Conservation (phyloP, 2,888 invertebrate genomes). For the Hyposoter dolosus region DNA sequence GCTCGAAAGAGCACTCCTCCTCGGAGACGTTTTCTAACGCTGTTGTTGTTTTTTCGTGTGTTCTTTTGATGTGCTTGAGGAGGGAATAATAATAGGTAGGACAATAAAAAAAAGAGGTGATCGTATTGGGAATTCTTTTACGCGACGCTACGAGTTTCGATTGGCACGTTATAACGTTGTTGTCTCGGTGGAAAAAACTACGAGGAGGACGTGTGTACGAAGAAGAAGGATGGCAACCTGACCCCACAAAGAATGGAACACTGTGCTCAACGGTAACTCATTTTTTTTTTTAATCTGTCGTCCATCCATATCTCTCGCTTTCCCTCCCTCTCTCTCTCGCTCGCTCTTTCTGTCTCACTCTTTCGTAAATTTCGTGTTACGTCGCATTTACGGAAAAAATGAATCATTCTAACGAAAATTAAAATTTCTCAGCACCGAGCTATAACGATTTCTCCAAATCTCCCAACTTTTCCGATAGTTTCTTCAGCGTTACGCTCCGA, state of each 20-base stretch:
- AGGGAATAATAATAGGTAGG: slow-evolving; percentile 27
- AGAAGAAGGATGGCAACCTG: slow-evolving; percentile 81
- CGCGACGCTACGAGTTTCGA: slow-evolving; percentile 50
- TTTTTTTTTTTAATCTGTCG: slow-evolving; percentile 52
- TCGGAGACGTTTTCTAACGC: slow-evolving; percentile 63
- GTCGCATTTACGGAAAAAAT: slow-evolving; percentile 54
- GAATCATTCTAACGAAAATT: slow-evolving; percentile 33
- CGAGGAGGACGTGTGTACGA: slow-evolving; percentile 53
- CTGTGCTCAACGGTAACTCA: slow-evolving; percentile 79
- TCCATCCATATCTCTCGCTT: slow-evolving; percentile 22
- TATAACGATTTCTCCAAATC: slow-evolving; percentile 21
- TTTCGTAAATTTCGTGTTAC: slow-evolving; percentile 38
- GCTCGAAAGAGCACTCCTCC: slow-evolving; percentile 69
- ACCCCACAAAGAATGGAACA: slow-evolving; percentile 82
- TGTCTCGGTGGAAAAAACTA: slow-evolving; percentile 71
- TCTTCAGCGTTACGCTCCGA: slow-evolving; percentile 29
- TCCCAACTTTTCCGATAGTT: slow-evolving; percentile 19
- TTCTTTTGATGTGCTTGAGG: background rate
- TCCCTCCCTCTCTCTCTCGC: slow-evolving; percentile 23
- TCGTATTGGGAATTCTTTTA: slow-evolving; percentile 32
- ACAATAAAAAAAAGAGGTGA: slow-evolving; percentile 25
- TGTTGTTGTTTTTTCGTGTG: slow-evolving; percentile 51
- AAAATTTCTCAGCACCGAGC: background rate
- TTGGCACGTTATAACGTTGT: slow-evolving; percentile 49
- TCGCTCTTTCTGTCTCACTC: slow-evolving; percentile 23